Evolutionary conservation across 2,797 vertebrate species (phyloP).

Genomic region (Acomys russatus): DNA sequence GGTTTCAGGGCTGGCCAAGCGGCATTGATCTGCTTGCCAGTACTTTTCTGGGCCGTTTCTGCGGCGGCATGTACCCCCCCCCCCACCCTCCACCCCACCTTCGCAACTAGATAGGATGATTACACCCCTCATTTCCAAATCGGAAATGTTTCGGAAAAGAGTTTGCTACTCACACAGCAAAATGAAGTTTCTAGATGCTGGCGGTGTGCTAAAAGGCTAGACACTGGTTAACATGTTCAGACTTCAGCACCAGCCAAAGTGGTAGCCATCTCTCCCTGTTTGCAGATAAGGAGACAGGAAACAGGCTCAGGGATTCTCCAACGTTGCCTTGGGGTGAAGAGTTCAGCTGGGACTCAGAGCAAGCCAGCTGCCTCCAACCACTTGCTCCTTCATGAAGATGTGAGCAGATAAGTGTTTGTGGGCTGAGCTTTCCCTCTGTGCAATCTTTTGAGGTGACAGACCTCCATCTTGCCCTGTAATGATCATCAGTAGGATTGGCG

Average conservation of each 20-base stretch:
- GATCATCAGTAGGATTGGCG: not conserved
- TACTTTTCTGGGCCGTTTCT: not conserved
- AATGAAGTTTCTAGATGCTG: too few species aligned
- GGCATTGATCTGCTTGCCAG: fast-evolving
- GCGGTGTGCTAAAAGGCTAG: not conserved
- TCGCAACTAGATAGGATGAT: not conserved
- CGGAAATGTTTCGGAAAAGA: not conserved
- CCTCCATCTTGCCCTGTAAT: fast-evolving
- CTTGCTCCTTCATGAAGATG: not conserved
- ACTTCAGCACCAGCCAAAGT: not conserved
- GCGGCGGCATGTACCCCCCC: too few species aligned
- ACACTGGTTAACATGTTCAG: not conserved
- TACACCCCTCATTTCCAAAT: not conserved
- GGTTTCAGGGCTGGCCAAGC: not conserved
- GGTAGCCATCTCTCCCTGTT: not conserved
- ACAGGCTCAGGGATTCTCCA: not conserved
- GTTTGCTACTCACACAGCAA: not conserved
- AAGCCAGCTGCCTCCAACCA: not conserved
- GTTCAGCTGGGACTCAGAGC: not conserved
- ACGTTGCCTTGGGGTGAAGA: not conserved
- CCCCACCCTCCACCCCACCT: too few species aligned
- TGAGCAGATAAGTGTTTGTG: not conserved
- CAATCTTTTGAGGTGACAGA: not conserved
- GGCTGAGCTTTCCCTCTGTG: not conserved
- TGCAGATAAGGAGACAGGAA: not conserved